Percentiles rank a stretch among this genome's conserved stretches.
These are phyloP conservation scores for Enteromius viviparus DNA, from an alignment of 2,797 vertebrate species.

Conservation along the genomic window DNA sequence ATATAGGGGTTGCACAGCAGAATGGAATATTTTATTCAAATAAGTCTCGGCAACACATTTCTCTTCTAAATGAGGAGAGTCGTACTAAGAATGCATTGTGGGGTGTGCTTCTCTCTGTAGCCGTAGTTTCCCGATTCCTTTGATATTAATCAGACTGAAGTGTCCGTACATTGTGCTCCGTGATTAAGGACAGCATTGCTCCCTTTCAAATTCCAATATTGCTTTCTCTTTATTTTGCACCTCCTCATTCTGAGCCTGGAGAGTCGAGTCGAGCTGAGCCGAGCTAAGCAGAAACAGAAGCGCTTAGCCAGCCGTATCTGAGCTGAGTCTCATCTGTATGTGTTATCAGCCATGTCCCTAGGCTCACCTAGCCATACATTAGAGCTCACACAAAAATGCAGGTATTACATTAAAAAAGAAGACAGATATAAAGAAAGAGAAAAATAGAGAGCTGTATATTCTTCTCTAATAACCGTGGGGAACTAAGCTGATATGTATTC, in stretches of 20 bases:
- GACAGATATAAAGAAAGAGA: neutral
- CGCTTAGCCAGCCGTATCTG: slow-evolving; percentile 80
- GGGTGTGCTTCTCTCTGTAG: slow-evolving; percentile 6
- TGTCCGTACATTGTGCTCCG: slow-evolving; percentile 62
- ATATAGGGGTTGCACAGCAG: slow-evolving; percentile 40
- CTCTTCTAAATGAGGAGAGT: slow-evolving; percentile 55
- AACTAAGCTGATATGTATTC: slow-evolving; percentile 73
- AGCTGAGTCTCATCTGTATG: slow-evolving; percentile 78
- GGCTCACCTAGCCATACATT: slow-evolving; percentile 68
- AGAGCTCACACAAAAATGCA: slow-evolving; percentile 75
- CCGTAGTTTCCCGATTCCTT: slow-evolving; percentile 39
- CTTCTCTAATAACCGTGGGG: slow-evolving; percentile 60
- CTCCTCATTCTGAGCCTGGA: slow-evolving; percentile 39
- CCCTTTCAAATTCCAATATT: slow-evolving; percentile 70
- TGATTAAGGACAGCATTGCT: slow-evolving; percentile 70
- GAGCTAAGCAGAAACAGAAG: slow-evolving; percentile 80
- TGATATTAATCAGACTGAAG: slow-evolving; percentile 66
- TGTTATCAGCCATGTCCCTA: slow-evolving; percentile 78
- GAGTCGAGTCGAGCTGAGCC: slow-evolving; percentile 67
- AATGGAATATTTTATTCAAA: slow-evolving; percentile 58
- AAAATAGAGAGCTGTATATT: slow-evolving; percentile 18
- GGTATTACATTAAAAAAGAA: slow-evolving; percentile 66
- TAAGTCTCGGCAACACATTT: slow-evolving; percentile 47
- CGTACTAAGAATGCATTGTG: slow-evolving; percentile 27
- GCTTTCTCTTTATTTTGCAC: slow-evolving; percentile 42